Base-by-base conservation (phyloP, 2,888 invertebrate species). In the Escarpia spicata region DNA sequence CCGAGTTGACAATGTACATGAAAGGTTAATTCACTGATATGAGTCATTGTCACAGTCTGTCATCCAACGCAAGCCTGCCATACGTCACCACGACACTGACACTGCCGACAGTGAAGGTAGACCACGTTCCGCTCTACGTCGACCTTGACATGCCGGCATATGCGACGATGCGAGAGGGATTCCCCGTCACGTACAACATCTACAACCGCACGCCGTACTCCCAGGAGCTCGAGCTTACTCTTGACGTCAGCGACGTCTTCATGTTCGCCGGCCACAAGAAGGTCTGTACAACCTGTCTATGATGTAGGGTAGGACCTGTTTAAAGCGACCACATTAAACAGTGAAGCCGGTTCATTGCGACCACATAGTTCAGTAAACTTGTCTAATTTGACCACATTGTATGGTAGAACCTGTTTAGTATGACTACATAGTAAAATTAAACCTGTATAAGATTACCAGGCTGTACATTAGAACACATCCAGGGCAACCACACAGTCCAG, bases 201-300 rank as follows among this genome's bases (percentile, higher is more conserved):
- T 97, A 97, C 95, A 98, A 98, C 95, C 97, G 98, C 94, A 98
- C 98, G 0, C 97, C 97, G 91, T 97, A 97, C 93, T 97, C 98
- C 90, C 97, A 98, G 93, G 97, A 98, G 93, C 97, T 98, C 75
- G 97, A 97, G 94, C 96, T 98, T 90, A 97, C 97, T 92, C 98
- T 98, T 97, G 98, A 98, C 95, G 97, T 98, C 10, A 98, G 98
- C 93, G 99, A 99, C 96, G 98, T 98, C 90, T 99, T 99, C 96
- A 99, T 99, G 98, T 99, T 98, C 97, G 98, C 99, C 93, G 99
- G 99, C 2, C 98, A 98, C 95, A 99, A 98, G 97, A 98, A 98
- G 97, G 98, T 98, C n/a, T 26, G 26, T 75, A 26, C 3, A 75
- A 26, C 75, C 15, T 75, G 75, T 75, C 26, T 75, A 75, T 15